These are phyloP conservation scores for Phoxinus phoxinus DNA, from an alignment of 2,113 vertebrate genomes.

Conservation along the genomic window DNA sequence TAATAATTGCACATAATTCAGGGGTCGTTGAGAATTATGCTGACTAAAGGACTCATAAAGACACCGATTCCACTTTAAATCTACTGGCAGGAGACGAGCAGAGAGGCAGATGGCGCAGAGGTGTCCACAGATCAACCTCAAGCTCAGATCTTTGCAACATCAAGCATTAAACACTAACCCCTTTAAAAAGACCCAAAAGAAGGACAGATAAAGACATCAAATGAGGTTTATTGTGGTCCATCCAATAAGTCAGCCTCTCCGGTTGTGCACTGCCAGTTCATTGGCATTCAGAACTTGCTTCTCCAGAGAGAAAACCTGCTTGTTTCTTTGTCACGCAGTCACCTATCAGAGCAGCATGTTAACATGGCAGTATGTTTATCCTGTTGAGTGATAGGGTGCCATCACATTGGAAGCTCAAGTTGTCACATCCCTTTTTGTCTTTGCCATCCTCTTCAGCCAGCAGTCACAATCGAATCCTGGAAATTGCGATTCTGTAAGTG, in stretches of 20 bases:
- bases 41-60: slow-evolving; percentile 39
- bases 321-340: slow-evolving; percentile 41
- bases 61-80: slow-evolving; percentile 26
- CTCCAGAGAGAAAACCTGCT: slow-evolving; percentile 13
- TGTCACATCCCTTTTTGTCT: slow-evolving; percentile 40
- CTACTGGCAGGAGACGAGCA: not conserved
- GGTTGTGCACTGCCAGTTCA: slow-evolving; percentile 21
- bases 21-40: slow-evolving; percentile 39
- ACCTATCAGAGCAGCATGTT: slow-evolving; percentile 33
- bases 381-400: slow-evolving; percentile 37
- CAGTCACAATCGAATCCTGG: slow-evolving; percentile 46
- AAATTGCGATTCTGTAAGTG: slow-evolving; percentile 18
- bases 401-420: slow-evolving; percentile 16
- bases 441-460: slow-evolving; percentile 34
- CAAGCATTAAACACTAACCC: slow-evolving; percentile 4
- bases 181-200: not conserved
- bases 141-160: slow-evolving; percentile 21
- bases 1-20: slow-evolving; percentile 36
- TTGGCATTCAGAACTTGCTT: slow-evolving; percentile 14
- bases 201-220: slow-evolving; percentile 1
- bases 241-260: not conserved
- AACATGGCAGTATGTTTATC: slow-evolving; percentile 42
- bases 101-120: slow-evolving; percentile 15
- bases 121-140: not conserved
- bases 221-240: not conserved